Conservation (phyloP, 2,113 vertebrate species). For the Setophaga petechia region DNA sequence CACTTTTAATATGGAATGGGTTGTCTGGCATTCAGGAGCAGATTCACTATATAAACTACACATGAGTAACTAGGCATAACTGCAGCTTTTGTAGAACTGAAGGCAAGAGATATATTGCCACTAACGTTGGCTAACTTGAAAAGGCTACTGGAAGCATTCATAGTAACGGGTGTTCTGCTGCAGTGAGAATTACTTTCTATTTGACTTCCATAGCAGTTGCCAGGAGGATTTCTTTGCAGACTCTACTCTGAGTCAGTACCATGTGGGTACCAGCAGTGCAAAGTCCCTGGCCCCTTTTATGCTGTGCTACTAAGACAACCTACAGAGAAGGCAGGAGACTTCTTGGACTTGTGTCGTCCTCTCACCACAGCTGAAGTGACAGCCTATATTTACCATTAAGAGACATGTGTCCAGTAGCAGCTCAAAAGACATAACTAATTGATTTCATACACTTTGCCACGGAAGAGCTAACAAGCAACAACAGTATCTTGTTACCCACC, state of each 20-base stretch:
- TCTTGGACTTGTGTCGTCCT: rapidly evolving
- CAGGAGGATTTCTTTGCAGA: neutral
- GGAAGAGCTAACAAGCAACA: neutral
- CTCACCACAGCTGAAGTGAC: neutral
- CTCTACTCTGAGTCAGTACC: neutral
- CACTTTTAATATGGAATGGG: neutral
- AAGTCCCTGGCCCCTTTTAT: neutral
- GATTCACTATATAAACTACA: neutral
- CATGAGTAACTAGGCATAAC: neutral
- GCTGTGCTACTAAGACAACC: neutral
- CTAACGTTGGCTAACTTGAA: neutral
- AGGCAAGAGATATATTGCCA: neutral
- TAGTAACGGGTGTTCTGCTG: neutral
- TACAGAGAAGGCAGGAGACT: neutral
- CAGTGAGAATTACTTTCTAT: neutral
- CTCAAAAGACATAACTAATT: neutral
- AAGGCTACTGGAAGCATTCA: neutral
- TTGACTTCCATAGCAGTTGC: neutral
- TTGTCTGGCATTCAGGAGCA: neutral
- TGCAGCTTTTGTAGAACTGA: neutral
- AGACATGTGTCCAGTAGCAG: neutral
- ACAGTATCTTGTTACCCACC: neutral
- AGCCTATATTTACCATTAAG: neutral
- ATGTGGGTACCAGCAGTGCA: neutral
- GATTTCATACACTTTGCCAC: neutral